Percentiles rank a stretch among this genome's conserved stretches.
Evolutionary conservation across 2,797 vertebrate genomes (phyloP).

Genomic region (Brachyalestes nurse): DNA sequence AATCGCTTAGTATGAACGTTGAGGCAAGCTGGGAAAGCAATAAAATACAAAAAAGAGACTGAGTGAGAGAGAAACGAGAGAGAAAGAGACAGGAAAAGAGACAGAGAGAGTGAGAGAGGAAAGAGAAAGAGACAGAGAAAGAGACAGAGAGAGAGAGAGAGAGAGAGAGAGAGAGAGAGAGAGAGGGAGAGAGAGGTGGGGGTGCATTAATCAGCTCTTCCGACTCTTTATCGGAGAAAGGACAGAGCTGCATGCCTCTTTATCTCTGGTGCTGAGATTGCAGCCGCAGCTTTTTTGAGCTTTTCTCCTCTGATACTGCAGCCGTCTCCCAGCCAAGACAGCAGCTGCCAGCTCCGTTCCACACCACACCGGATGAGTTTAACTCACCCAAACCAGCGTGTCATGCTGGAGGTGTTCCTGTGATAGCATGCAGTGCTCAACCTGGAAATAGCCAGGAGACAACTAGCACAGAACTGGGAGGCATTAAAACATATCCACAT

Average conservation of each 20-base stretch:
- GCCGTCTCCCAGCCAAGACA: constrained; percentile 23
- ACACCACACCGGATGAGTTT: constrained; percentile 45
- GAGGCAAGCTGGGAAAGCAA: constrained; percentile 6
- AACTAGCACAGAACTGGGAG: not conserved
- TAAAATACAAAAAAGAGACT: not conserved
- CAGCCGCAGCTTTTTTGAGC: constrained; percentile 68
- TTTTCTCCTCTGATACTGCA: constrained; percentile 55
- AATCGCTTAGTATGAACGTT: constrained; percentile 49
- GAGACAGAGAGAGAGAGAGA: constrained; percentile 5
- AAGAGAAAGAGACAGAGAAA: constrained; percentile 54
- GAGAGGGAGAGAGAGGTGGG: constrained; percentile 34
- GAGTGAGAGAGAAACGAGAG: constrained; percentile 51
- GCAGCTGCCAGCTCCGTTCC: constrained; percentile 30
- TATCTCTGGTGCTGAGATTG: constrained; percentile 80
- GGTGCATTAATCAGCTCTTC: constrained; percentile 85
- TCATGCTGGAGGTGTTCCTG: constrained; percentile 45
- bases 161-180: constrained; percentile 48
- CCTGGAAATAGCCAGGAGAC: constrained; percentile 23
- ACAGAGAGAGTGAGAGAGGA: not conserved
- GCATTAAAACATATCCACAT: not conserved
- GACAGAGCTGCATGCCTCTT: constrained; percentile 80
- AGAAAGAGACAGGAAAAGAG: constrained; percentile 61
- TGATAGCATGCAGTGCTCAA: constrained; percentile 47
- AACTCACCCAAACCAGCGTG: constrained; percentile 42
- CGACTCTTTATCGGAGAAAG: constrained; percentile 88